A percentile compares a stretch with the other conserved stretches of the same genome.
phyloP scores from a whole-genome alignment of 2,113 vertebrate genomes.

The Gymnobelideus leadbeateri region DNA sequence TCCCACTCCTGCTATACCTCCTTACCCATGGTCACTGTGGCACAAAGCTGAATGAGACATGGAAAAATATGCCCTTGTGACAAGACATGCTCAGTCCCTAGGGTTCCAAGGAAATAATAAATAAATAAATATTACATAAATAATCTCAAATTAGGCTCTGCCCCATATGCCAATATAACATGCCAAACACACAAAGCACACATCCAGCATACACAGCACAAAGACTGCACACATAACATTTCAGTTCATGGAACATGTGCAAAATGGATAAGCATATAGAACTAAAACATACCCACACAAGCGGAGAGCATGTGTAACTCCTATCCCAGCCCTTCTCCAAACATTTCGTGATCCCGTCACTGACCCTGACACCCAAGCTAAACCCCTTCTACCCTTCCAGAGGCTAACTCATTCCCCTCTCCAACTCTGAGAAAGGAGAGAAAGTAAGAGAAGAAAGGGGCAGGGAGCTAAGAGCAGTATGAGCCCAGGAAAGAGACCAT shows the following conservation, averaged over 20 bases:
- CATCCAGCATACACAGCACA: neutral
- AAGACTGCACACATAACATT: neutral
- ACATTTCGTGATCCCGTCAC: neutral
- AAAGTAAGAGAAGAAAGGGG: slow-evolving; percentile 67
- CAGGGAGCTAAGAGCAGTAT: slow-evolving; percentile 13
- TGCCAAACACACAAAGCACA: neutral
- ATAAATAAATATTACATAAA: slow-evolving; percentile 46
- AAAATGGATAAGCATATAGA: neutral
- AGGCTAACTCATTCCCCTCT: slow-evolving; percentile 6
- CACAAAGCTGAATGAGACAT: slow-evolving; percentile 29
- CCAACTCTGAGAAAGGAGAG: slow-evolving; percentile 47
- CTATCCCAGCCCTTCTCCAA: neutral
- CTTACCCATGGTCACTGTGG: neutral
- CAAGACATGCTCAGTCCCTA: slow-evolving; percentile 15
- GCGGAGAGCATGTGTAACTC: slow-evolving; percentile 2
- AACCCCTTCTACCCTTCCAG: neutral
- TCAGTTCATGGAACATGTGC: slow-evolving; percentile 15
- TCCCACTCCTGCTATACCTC: slow-evolving; percentile 42
- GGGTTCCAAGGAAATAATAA: slow-evolving; percentile 22
- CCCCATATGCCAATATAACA: neutral
- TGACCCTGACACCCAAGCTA: neutral
- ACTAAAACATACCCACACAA: neutral
- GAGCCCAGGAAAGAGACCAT: slow-evolving; percentile 51
- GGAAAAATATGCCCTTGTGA: neutral
- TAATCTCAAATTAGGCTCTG: neutral